phyloP scores from a whole-genome alignment of 2,797 vertebrate species.

The Muscicapa striata region DNA sequence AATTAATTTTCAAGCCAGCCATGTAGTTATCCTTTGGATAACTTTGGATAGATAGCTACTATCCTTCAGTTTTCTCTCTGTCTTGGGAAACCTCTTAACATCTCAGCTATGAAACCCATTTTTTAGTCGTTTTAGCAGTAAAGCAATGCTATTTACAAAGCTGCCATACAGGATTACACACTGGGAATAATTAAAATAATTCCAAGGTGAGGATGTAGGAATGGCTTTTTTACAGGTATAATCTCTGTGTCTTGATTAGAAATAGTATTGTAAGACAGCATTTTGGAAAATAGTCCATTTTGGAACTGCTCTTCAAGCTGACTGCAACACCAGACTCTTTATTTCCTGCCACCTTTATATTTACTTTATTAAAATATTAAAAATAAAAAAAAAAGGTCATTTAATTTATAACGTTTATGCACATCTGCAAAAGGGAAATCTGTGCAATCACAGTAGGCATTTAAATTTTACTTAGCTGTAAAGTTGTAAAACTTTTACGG shows the following conservation, averaged over 20 bases:
- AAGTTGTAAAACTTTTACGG: neutral
- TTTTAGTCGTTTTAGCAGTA: neutral
- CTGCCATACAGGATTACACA: neutral
- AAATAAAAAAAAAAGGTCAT: neutral
- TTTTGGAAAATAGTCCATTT: neutral
- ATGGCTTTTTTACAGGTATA: neutral
- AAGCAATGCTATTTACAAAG: neutral
- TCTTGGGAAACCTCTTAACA: neutral
- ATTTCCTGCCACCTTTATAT: neutral
- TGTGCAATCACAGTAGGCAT: neutral
- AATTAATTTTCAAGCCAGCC: neutral
- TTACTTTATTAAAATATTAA: neutral
- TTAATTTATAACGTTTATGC: neutral
- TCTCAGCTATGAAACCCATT: neutral
- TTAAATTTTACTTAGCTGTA: neutral
- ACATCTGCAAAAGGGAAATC: neutral
- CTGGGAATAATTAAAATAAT: neutral
- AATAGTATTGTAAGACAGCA: neutral
- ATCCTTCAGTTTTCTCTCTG: neutral
- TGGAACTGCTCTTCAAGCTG: neutral
- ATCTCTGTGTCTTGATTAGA: neutral
- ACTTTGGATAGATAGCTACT: no score
- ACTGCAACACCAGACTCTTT: neutral
- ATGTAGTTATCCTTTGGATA: neutral
- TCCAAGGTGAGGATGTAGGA: neutral